phyloP scores from a whole-genome alignment of 2,113 vertebrate species.

The Morone saxatilis region DNA sequence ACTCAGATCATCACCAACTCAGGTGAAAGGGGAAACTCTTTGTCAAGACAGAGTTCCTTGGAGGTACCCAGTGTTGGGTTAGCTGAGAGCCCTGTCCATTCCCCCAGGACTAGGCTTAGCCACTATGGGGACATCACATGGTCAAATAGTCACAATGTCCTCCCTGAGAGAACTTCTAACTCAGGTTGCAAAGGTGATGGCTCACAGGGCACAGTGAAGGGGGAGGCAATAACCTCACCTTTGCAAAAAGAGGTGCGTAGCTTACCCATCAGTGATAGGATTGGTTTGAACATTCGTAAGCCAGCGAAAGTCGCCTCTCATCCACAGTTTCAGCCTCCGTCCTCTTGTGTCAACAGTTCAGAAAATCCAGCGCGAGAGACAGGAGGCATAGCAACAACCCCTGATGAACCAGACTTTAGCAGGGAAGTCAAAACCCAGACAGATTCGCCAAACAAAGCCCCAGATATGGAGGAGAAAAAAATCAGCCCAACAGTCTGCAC shows the following conservation, averaged over 20 bases:
- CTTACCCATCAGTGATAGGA: constrained; percentile 64
- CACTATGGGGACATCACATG: constrained; percentile 80
- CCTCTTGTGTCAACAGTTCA: constrained; percentile 60
- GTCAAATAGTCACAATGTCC: constrained; percentile 79
- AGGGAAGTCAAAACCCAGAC: constrained; percentile 72
- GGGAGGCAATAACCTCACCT: constrained; percentile 62
- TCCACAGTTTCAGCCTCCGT: constrained; percentile 74
- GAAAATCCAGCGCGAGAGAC: constrained; percentile 70
- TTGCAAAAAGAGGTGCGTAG: constrained; percentile 74
- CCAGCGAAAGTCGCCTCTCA: constrained; percentile 76
- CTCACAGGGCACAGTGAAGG: constrained; percentile 59
- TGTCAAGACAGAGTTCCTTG: constrained; percentile 88
- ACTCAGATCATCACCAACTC: constrained; percentile 96
- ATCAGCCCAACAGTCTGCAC: constrained; percentile 81
- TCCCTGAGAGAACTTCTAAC: constrained; percentile 85
- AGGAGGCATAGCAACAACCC: constrained; percentile 49
- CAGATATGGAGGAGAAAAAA: constrained; percentile 75
- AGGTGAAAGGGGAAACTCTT: constrained; percentile 89
- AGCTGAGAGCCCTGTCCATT: constrained; percentile 72
- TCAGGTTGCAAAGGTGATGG: constrained; percentile 77
- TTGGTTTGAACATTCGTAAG: constrained; percentile 67
- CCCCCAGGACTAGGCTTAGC: constrained; percentile 75
- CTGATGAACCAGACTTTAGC: constrained; percentile 74
- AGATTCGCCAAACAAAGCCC: constrained; percentile 56
- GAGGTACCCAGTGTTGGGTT: constrained; percentile 60